Evolutionary conservation across 2,113 vertebrate genomes (phyloP).

Genomic region (Pungitius pungitius): DNA sequence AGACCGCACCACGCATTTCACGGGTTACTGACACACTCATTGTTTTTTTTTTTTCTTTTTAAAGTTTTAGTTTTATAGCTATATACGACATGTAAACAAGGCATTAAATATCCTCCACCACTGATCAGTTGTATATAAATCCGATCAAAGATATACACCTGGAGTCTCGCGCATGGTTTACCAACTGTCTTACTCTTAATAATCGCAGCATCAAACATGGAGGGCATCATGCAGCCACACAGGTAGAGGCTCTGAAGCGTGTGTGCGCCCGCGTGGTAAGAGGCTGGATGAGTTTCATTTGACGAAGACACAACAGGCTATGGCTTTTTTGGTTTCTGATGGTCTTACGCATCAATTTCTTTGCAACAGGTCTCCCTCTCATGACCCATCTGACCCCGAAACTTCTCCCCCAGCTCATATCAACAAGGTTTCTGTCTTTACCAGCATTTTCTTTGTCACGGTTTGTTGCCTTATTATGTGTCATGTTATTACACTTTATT

Average conservation of each 20-base stretch:
- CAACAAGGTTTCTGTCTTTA: conserved; percentile 73
- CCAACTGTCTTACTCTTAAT: conserved; percentile 4
- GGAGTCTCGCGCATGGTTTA: conserved; percentile 50
- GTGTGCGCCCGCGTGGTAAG: conserved; percentile 14
- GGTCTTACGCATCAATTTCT: conserved; percentile 39
- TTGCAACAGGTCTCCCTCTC: conserved; percentile 36
- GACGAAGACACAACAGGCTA: conserved; percentile 23
- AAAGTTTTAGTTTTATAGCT: conserved; percentile 71
- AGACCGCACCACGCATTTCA: conserved; percentile 49
- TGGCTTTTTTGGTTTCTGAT: conserved; percentile 17
- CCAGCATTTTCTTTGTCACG: conserved; percentile 73
- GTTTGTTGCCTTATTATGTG: conserved; percentile 79
- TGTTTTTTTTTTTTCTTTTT: too few species aligned
- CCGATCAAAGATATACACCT: conserved; percentile 21
- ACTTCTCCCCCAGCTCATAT: conserved; percentile 46
- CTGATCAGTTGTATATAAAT: conserved; percentile 32
- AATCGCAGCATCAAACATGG: conserved; percentile 11
- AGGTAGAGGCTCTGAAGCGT: conserved; percentile 1
- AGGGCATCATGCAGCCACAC: conserved; percentile 27
- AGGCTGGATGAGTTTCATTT: conserved; percentile 36
- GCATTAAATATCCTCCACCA: conserved; percentile 49
- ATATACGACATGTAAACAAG: conserved; percentile 54
- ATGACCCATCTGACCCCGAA: neutral
- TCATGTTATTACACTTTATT: conserved; percentile 64
- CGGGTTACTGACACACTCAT: conserved; percentile 71